Evolutionary conservation across 2,797 vertebrate genomes (phyloP), one percentile per base, ranked within the genome.

Genomic region (Danio albolineatus): DNA sequence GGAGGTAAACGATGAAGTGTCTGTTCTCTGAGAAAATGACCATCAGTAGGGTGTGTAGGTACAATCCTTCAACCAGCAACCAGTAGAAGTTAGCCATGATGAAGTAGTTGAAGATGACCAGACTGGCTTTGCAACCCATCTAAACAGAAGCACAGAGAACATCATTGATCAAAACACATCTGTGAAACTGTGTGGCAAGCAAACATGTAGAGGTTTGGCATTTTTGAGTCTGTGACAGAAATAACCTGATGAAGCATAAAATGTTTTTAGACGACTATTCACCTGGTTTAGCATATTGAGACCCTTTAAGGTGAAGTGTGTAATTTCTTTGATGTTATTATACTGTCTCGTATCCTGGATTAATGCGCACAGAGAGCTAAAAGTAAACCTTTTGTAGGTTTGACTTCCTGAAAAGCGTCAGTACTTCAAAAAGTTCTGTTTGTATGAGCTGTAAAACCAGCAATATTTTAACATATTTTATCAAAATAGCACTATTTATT

Each of bases 31-130:
- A 92, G 88, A 95, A 95, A 84, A 95, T 88, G 71, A 96, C 91
- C 81, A 95, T 90, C 86, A 98, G 94, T 70, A 98, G 94, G 4
- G 92, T 95, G 90, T 97, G 96, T 44, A 98, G 95, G 89, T 97
- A 96, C 53, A 98, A 90, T 10, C 95, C 97, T 91, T 98, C 97
- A 83, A 95, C 96, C 89, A 98, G 90, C 77, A 98, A 94, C 97
- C 97, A 98, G 93, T 95, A 98, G 92, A 97, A 98, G 90, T 98
- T 98, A 64, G 96, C 97, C 93, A 95, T 96, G 88, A 96, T 88
- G 86, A 95, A 96, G 83, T 97, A 98, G 81, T 98, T 93, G 79
- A 97, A 95, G 89, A 98, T 90, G 4, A 94, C 94, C 91, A 98
- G 87, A 75, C 91, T 95, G 90, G 91, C 89, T 87, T 96, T 97